phyloP scores from a whole-genome alignment of 2,113 vertebrate genomes.

The Lutjanus erythropterus region DNA sequence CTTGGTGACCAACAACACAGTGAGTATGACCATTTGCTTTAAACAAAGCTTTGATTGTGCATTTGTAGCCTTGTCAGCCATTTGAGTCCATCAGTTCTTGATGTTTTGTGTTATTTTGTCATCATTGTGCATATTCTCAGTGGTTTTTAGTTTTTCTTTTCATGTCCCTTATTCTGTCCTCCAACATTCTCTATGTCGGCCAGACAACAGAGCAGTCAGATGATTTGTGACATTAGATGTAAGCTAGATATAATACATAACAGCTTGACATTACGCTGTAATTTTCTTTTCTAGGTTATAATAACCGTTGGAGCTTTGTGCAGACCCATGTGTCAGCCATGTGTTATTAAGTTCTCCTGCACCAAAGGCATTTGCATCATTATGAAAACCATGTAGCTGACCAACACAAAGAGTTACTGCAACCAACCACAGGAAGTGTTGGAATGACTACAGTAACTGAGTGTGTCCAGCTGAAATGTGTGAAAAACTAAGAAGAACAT shows the following conservation, averaged over 20 bases:
- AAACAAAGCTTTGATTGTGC: not conserved
- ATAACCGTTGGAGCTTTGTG: not conserved
- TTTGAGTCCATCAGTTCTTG: not conserved
- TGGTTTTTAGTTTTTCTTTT: not conserved
- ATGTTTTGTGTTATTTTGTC: not conserved
- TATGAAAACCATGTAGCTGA: not conserved
- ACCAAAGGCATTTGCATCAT: not conserved
- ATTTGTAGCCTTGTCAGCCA: not conserved
- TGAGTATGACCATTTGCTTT: not conserved
- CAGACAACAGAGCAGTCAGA: not conserved
- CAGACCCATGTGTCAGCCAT: constrained; percentile 10
- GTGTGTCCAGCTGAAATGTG: not conserved
- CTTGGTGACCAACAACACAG: not conserved
- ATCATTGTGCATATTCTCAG: not conserved
- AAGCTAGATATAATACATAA: not conserved
- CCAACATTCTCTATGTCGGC: not conserved
- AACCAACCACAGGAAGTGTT: too few species aligned
- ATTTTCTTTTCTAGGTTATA: constrained; percentile 23
- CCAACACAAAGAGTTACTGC: not conserved
- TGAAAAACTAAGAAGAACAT: not conserved
- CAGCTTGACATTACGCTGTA: not conserved
- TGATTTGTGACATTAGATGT: not conserved
- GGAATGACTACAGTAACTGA: not conserved
- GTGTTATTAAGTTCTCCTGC: not conserved
- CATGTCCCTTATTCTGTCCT: not conserved